Conservation (phyloP, 1,140 invertebrate genomes). For the Camponotus floridanus region DNA sequence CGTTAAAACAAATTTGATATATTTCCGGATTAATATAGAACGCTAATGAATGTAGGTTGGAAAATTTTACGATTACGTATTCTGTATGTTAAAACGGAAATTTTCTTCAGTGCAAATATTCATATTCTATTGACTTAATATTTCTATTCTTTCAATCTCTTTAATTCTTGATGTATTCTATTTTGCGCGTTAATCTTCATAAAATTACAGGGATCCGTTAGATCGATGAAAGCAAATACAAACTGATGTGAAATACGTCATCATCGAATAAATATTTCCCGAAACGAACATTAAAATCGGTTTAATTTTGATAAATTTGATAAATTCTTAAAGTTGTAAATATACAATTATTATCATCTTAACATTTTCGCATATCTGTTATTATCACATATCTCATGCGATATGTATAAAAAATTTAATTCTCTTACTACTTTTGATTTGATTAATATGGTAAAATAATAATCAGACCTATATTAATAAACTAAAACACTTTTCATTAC, state of each 20-base stretch:
- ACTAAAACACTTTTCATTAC: background rate
- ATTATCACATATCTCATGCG: background rate
- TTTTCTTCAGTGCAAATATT: conserved; percentile 4
- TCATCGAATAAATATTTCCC: conserved; percentile 1
- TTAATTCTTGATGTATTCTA: conserved; percentile 14
- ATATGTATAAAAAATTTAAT: background rate
- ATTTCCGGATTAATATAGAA: background rate
- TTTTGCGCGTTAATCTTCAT: background rate
- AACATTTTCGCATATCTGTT: background rate
- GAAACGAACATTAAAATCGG: background rate
- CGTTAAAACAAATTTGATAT: background rate
- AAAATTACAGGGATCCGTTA: background rate
- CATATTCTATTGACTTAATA: background rate
- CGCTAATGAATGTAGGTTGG: too few relatives aligned
- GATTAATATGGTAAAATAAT: background rate
- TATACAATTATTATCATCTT: background rate
- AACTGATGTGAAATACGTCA: background rate
- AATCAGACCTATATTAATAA: background rate
- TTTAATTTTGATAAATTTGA: background rate
- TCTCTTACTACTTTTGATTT: background rate
- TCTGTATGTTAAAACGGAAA: background rate
- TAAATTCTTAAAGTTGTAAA: background rate
- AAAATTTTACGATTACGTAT: conserved; percentile 16
- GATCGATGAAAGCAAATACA: background rate
- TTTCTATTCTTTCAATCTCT: background rate